Evolutionary conservation across 2,797 vertebrate genomes (phyloP).

Genomic region (Trachops cirrhosus): DNA sequence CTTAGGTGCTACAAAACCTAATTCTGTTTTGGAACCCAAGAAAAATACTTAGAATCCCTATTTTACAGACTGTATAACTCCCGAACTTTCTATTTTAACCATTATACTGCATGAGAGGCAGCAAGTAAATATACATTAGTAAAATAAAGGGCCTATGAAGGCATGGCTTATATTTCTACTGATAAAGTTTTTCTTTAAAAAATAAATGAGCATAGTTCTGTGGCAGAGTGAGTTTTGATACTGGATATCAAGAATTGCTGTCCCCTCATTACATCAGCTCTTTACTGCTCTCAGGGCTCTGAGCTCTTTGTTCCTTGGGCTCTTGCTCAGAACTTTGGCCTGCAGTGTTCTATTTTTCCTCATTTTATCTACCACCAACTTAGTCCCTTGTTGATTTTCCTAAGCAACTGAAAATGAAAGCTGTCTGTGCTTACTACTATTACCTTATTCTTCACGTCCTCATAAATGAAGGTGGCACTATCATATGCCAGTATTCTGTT

Average conservation of each 20-base stretch:
- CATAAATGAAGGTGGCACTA: neutral
- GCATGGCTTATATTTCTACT: neutral
- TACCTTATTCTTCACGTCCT: neutral
- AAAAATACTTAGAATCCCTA: neutral
- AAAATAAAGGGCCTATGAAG: neutral
- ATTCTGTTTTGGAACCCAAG: neutral
- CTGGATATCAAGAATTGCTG: neutral
- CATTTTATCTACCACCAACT: neutral
- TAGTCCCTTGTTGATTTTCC: neutral
- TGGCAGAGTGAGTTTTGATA: neutral
- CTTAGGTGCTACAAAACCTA: neutral
- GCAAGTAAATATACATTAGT: neutral
- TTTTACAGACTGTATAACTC: neutral
- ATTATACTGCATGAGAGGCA: neutral
- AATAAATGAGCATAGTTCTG: neutral
- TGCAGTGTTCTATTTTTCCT: neutral
- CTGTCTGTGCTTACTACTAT: neutral
- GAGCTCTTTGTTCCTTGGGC: neutral
- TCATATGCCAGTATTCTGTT: neutral
- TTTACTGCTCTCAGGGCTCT: neutral
- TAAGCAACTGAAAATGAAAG: neutral
- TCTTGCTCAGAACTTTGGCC: neutral
- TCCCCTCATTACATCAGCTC: neutral
- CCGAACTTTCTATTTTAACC: neutral
- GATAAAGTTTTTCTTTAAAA: neutral